Base-by-base conservation (phyloP, 2,888 invertebrate genomes). In the Capitulum mitella region DNA sequence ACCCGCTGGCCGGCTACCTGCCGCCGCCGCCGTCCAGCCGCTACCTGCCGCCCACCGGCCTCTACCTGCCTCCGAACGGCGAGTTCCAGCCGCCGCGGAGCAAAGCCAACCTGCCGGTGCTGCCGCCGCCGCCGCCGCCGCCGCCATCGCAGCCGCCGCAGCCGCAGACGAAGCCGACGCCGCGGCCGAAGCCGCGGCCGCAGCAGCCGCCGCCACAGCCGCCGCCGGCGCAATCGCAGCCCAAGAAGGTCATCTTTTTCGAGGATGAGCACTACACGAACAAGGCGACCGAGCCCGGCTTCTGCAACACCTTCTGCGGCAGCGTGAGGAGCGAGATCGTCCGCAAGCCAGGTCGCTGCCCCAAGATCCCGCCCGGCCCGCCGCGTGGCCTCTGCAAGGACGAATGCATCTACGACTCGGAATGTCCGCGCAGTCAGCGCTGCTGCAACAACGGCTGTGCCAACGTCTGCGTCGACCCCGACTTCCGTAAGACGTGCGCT, bases 381-480 rank as follows among this genome's bases (percentile, higher is more conserved):
- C 58, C 26, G 58, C 58, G 58, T 29, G 58, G 58, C 58, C 58
- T 58, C 58, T 58, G 58, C 8, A 58, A 58, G 58, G 58, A 70
- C 37, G 37, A 70, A 29, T 70, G 70, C 37, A 34, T 22, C 70
- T 70, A 70, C 37, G 70, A 70, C 70, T 70, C 70, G 12, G 70
- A 70, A 37, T 70, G 70, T 70, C 70, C 70, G 26, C 70, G 70
- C 37, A 34, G 70, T 19, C 70, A 70, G 37, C 70, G 70, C 37
- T 70, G 70, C 37, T 70, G 70, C 37, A 37, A 37, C 37, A 37
- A 37, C 70, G 70, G 70, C 34, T 70, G 70, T 26, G 70, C 70
- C 70, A 58, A 58, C 58, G 37, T 34, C 34, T 70, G 70, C 70
- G 70, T 70, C 70, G 70, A 70, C 1, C 70, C 70, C 70, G 70